These are phyloP conservation scores for Calephelis nemesis DNA, from an alignment of 1,140 invertebrate genomes.

Conservation along the genomic window DNA sequence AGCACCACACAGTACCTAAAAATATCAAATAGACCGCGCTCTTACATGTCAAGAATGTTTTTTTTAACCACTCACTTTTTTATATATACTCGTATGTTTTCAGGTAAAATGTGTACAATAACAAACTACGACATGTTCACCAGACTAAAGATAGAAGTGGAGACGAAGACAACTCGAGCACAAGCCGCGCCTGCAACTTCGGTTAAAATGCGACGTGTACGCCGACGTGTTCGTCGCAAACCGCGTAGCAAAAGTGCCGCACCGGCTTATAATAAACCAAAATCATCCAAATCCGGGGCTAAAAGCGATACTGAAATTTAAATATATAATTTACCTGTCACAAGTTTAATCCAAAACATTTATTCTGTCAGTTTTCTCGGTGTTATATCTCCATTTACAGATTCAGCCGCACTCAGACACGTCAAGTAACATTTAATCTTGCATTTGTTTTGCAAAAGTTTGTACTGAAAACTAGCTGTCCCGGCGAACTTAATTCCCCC, in stretches of 20 bases:
- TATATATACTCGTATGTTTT: constrained; percentile 23
- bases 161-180: constrained; percentile 52
- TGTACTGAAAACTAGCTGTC: no score
- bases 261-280: constrained; percentile 41
- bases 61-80: neutral
- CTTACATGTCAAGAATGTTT: no score
- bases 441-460: no score
- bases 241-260: constrained; percentile 71
- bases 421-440: no score
- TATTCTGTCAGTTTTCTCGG: no score
- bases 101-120: constrained; percentile 73
- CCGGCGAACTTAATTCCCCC: no score
- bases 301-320: constrained; percentile 70
- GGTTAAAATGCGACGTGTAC: constrained; percentile 49
- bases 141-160: constrained; percentile 64
- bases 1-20: no score
- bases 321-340: neutral
- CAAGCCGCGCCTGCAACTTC: constrained; percentile 47
- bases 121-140: constrained; percentile 77
- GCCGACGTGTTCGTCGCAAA: constrained; percentile 54
- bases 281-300: constrained; percentile 50
- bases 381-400: no score
- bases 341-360: no score
- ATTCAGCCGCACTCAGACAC: no score
- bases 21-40: no score